Evolutionary conservation across 2,888 invertebrate species (phyloP).

Genomic region (Xanthorhoe designata): DNA sequence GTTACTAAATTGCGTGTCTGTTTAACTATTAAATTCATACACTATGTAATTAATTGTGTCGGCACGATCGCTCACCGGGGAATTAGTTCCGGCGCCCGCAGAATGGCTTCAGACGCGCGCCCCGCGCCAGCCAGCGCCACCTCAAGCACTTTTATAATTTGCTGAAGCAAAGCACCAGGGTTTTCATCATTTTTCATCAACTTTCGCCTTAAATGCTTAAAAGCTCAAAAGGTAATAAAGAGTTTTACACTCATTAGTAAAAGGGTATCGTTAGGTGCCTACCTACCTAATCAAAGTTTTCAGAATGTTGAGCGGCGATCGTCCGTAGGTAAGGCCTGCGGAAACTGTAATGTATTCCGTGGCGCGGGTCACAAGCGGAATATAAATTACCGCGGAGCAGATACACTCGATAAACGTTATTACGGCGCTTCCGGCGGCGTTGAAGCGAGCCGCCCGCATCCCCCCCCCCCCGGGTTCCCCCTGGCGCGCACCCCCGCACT

Average conservation of each 20-base stretch:
- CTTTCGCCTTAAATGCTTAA: not conserved
- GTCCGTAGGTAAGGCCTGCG: not conserved
- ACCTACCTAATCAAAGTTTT: not conserved
- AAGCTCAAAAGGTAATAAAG: not conserved
- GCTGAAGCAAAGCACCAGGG: not conserved
- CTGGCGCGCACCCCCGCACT: not conserved
- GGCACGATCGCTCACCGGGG: conserved; percentile 22
- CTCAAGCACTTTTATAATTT: not conserved
- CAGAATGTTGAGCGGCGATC: not conserved
- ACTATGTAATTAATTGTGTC: conserved; percentile 8
- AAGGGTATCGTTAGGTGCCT: not conserved
- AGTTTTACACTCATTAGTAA: not conserved
- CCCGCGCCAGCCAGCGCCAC: not conserved
- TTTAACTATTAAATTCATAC: conserved; percentile 26
- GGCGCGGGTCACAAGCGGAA: conserved; percentile 12
- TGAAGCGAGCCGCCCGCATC: not conserved
- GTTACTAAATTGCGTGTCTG: conserved; percentile 10
- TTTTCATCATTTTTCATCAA: not conserved
- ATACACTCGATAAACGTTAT: conserved; percentile 20
- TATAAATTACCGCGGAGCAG: conserved; percentile 15
- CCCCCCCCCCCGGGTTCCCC: not conserved
- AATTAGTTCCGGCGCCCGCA: conserved; percentile 24
- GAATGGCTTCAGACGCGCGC: not conserved
- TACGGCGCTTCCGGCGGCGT: conserved; percentile 4
- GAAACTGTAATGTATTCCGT: conserved; percentile 1